Evolutionary conservation across 2,888 invertebrate genomes (phyloP).

Genomic region (Parnassius orleans): DNA sequence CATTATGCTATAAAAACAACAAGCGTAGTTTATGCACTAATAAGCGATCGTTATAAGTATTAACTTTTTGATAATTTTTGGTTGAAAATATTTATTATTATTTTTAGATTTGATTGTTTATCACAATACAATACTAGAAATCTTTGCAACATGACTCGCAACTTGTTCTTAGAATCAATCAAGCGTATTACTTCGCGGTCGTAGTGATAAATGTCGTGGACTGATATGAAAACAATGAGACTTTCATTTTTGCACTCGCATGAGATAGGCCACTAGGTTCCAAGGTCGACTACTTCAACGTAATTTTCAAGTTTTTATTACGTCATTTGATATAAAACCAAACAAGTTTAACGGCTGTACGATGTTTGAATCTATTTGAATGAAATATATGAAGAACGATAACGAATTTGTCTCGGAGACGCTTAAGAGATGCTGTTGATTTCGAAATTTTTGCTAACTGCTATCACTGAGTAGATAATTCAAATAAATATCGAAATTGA

Average conservation of each 20-base stretch:
- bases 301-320: constrained; percentile 43
- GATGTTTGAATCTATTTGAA: background rate
- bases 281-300: constrained; percentile 53
- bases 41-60: too few species aligned
- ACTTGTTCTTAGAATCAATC: too few species aligned
- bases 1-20: too few species aligned
- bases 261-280: constrained; percentile 37
- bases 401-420: too few species aligned
- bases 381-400: background rate
- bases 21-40: too few species aligned
- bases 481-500: too few species aligned
- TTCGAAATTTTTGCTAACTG: too few species aligned
- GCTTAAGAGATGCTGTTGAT: too few species aligned
- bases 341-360: background rate
- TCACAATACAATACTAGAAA: background rate
- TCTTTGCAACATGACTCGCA: too few species aligned
- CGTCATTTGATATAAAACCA: constrained; percentile 6
- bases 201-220: background rate
- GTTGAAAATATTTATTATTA: too few species aligned
- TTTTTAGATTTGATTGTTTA: background rate
- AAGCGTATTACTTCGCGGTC: background rate
- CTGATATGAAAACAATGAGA: constrained; percentile 27
- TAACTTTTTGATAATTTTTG: too few species aligned
- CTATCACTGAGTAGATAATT: too few species aligned
- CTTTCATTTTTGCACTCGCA: constrained; percentile 46